phyloP scores from a whole-genome alignment of 2,797 vertebrate genomes.

The Hypotaenidia philippensis region DNA sequence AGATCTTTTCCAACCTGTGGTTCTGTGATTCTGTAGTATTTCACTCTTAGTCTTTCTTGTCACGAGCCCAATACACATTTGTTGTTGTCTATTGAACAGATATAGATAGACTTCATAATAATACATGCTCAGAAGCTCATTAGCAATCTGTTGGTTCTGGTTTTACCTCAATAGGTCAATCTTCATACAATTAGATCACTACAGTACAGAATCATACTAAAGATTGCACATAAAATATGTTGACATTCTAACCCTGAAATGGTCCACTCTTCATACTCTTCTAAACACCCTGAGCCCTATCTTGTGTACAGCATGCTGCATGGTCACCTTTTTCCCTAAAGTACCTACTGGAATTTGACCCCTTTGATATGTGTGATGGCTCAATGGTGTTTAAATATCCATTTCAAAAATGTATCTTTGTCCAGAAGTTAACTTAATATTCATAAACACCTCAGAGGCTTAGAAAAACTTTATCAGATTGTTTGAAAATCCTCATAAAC shows the following conservation, averaged over 20 bases:
- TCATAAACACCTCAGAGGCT: neutral
- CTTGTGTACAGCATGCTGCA: neutral
- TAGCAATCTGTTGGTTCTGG: neutral
- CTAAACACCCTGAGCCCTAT: neutral
- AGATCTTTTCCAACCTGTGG: too few relatives aligned
- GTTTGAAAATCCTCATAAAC: neutral
- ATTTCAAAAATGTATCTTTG: neutral
- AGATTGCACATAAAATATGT: neutral
- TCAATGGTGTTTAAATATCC: neutral
- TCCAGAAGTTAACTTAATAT: neutral
- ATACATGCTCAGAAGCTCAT: neutral
- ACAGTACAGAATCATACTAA: neutral
- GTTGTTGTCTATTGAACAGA: neutral
- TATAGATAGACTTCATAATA: neutral
- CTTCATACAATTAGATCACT: neutral
- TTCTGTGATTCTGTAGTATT: neutral
- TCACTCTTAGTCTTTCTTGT: neutral
- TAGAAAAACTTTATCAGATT: neutral
- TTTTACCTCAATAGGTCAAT: neutral
- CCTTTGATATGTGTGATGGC: neutral
- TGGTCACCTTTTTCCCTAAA: neutral
- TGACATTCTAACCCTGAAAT: neutral
- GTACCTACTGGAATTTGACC: neutral
- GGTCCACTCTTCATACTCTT: neutral
- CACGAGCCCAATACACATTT: neutral